Base-by-base conservation (phyloP, 2,113 vertebrate genomes). In the Halcyon malimbica region DNA sequence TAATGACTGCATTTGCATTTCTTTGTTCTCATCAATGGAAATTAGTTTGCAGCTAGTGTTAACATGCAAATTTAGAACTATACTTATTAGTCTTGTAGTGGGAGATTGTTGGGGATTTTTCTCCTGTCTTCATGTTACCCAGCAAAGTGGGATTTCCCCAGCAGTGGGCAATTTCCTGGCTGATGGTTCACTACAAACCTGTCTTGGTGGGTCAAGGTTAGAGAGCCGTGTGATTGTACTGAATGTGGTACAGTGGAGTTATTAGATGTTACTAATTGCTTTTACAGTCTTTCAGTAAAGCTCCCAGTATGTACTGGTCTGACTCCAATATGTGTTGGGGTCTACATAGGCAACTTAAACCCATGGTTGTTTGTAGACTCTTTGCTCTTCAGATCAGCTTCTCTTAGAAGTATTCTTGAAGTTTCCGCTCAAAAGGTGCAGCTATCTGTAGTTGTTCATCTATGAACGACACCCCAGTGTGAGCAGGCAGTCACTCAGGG, bases 1-100 rank as follows among this genome's bases (percentile, higher is more conserved):
- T 75, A 86, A 79, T 9, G 20, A 46, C 29, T 75, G 19, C 71
- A 76, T 83, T 86, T 86, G 62, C 51, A 48, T 83, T 83, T 76
- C 84, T 82, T 88, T 87, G 88, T 71, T 83, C 81, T 59, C 9
- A 17, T 59, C 20, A 25, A 10, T 42, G 54, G 74, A 64, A 94
- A 84, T 81, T 10, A 90, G 53, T 81, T 81, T 63, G 35, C 46
- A 62, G 62, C 41, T 53, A 19, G 16, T 35, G 62, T 79, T 79
- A 86, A 56, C 8, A 4, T 37, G 35, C 57, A 91, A 56, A 83
- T 62, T 42, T 56, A 70, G n/a, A 93, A 31, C 76, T n/a, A 13
- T 21, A 11, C 19, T 86, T 56, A 39, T 51, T 35, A 76, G 76
- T 39, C 24, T 18, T 37, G 15, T 56, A 62, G 28, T 46, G 37